phyloP scores from a whole-genome alignment of 1,140 invertebrate genomes.

The Drosophila grimshawi region DNA sequence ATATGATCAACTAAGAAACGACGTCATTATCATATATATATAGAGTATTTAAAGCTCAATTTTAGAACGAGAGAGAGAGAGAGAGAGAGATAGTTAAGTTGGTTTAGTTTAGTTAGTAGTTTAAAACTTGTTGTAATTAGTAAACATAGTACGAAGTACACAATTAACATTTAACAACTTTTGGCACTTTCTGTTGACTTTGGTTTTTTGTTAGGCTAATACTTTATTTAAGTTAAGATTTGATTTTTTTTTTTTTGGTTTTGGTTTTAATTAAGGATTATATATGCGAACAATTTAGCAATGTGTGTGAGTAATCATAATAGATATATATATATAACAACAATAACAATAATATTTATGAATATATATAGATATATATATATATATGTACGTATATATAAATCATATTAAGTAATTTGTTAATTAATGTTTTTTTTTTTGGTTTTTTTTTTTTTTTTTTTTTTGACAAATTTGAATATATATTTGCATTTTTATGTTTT shows the following conservation, averaged over 20 bases:
- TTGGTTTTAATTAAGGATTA: slow-evolving; percentile 70
- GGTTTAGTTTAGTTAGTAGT: slow-evolving; percentile 66
- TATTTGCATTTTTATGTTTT: slow-evolving; percentile 81
- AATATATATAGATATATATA: slow-evolving; percentile 81
- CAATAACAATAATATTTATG: slow-evolving; percentile 83
- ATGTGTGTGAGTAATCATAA: slow-evolving; percentile 83
- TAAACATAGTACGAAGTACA: slow-evolving; percentile 82
- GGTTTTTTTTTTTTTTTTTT: slow-evolving; percentile 56
- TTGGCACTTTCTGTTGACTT: slow-evolving; percentile 74
- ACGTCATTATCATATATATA: slow-evolving; percentile 60
- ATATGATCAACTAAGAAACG: slow-evolving; percentile 78
- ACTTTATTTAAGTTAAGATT: slow-evolving; percentile 75
- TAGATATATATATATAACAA: slow-evolving; percentile 82
- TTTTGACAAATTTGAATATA: slow-evolving; percentile 82
- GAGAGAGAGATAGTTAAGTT: slow-evolving; percentile 67
- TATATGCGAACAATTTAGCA: slow-evolving; percentile 83
- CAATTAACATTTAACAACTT: slow-evolving; percentile 83
- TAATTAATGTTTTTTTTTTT: slow-evolving; percentile 71
- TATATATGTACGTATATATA: slow-evolving; percentile 77
- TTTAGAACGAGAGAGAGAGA: slow-evolving; percentile 67
- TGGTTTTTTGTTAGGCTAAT: slow-evolving; percentile 72
- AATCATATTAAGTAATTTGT: slow-evolving; percentile 81
- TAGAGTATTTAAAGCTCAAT: slow-evolving; percentile 62
- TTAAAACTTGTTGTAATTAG: slow-evolving; percentile 78
- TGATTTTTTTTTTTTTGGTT: slow-evolving; percentile 58